Base-by-base conservation (phyloP, 2,888 invertebrate species). In the Himalopsyche kuldschensis region DNA sequence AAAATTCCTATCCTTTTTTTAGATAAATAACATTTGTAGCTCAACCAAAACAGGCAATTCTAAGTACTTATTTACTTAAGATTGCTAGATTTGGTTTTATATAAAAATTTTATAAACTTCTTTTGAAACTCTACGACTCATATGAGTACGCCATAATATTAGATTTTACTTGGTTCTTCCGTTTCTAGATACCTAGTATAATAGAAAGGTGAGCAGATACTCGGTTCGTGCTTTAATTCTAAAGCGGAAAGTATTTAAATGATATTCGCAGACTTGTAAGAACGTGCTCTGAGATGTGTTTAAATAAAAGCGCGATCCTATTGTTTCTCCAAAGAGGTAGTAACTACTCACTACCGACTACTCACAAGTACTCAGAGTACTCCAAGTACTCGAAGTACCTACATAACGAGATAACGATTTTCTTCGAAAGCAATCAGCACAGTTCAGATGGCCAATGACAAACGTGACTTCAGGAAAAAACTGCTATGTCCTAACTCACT, bases 341-440 rank as follows among this genome's bases (percentile, higher is more conserved):
- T 80, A 41, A 46, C 79, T 80, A 79, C 75, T 47, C 35, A 55
- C 20, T 55, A 55, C 55, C 20, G 55, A 55, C 20, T 55, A 55
- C 20, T 55, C 55, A 15, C 55, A 10, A 55, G 55, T 55, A 41
- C 41, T 11, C n/a, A n/a, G n/a, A n/a, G n/a, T 41, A 48, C 48
- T 48, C 6, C 20, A 20, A n/a, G 48, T 48, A 55, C 24, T 55
- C 20, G 20, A 20, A 20, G 55, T 55, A 55, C 55, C 20, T 55
- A 55, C 55, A 55, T 78, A 81, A 83, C 77, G 75, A 76, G 80
- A 81, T 80, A 85, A 84, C 81, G 82, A 85, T 83, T 85, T 85
- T 76, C 84, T 55, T 84, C 75, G 80, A 82, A 84, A 82, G 84
- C 79, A 85, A 85, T 85, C 85, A 84, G 84, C 78, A 79, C 63